Evolutionary conservation across 1,140 invertebrate genomes (phyloP), one percentile per base, ranked within the genome.

Genomic region (Lordiphosa collinella): DNA sequence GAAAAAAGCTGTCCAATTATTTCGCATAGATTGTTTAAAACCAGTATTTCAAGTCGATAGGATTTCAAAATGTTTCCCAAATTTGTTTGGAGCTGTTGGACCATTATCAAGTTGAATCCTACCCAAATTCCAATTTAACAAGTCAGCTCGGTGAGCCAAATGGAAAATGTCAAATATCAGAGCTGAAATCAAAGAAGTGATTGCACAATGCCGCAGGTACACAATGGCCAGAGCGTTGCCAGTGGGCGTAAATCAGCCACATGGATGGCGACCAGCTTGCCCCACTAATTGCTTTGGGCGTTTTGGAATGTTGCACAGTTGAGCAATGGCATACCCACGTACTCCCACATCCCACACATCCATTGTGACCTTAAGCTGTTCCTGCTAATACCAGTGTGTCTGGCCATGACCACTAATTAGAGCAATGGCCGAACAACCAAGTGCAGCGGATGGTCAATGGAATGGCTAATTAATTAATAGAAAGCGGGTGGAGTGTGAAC

Each of bases 391-490:
- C 66, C 66, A 4, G 35, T 57, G 34, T 25, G 11, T 12, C 18
- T 34, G 35, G 52, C 52, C 63, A 48, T 53, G 53, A 63, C 63
- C 62, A 51, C 53, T 67, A 67, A 67, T 67, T 67, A 51, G 18
- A 46, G 34, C 53, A 58, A 67, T 67, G 62, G 12, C 38, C 41
- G 9, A 9, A 9, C 18, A 36, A 9, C 4, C 22, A 31, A 16
- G 35, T 22, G 8, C 1, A 12, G 11, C 7, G 16, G 6, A n/a
- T 29, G 22, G 13, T 16, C 40, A 13, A 40, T 29, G 22, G 34
- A 49, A 37, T 66, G 47, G 34, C 66, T 57, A 57, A 66, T 65
- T 66, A 65, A 66, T 66, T 66, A 66, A 37, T 16, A n/a, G 44
- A 10, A 18, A 25, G 11, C 3, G 6, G 6, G 18, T 11, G 25